phyloP scores from a whole-genome alignment of 2,113 vertebrate genomes.

The Halcyon senegalensis region DNA sequence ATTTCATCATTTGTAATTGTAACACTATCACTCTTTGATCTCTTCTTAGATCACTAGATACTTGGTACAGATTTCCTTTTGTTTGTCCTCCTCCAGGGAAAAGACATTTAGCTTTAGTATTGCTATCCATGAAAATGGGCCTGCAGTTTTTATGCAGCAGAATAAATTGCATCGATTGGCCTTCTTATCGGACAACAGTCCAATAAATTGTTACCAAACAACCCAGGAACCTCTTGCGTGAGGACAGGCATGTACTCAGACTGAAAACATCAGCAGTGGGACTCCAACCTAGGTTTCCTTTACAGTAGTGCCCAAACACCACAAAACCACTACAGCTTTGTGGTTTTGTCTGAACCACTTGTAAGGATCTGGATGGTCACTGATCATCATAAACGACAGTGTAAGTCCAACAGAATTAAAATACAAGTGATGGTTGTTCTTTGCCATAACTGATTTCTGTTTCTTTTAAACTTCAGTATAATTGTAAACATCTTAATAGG shows the following conservation, averaged over 20 bases:
- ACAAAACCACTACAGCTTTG: neutral
- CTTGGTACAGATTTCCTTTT: neutral
- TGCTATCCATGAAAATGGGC: neutral
- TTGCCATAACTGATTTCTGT: neutral
- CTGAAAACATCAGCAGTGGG: neutral
- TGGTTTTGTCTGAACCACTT: neutral
- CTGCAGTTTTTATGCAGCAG: neutral
- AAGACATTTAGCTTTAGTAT: neutral
- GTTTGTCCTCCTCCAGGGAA: neutral
- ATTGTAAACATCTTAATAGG: neutral
- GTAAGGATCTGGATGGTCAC: neutral
- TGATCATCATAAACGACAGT: neutral
- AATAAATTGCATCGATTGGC: neutral
- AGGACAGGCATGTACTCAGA: neutral
- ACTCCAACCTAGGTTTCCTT: neutral
- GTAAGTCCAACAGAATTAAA: neutral
- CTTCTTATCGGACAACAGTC: neutral
- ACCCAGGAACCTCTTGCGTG: neutral
- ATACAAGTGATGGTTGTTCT: neutral
- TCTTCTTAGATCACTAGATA: slow-evolving; percentile 5
- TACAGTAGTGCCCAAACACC: neutral
- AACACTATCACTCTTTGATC: neutral
- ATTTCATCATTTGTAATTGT: neutral
- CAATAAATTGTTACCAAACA: neutral
- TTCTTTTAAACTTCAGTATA: neutral